phyloP scores from a whole-genome alignment of 2,888 invertebrate species.

The Biston stratarius region DNA sequence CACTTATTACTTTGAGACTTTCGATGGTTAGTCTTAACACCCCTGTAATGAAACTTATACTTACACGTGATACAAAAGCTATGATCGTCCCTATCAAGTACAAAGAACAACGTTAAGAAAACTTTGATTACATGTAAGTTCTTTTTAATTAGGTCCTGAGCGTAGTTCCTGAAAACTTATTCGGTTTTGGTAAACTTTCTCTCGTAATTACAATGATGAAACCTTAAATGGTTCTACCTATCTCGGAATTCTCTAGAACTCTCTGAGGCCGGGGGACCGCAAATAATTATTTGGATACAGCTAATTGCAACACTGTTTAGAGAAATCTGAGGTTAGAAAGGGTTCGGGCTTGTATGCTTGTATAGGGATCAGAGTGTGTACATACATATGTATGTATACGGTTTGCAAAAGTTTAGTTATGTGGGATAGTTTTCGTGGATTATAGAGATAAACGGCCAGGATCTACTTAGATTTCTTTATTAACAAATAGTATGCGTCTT shows the following conservation, averaged over 20 bases:
- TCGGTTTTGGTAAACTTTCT: constrained; percentile 24
- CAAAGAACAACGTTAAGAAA: background rate
- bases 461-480: no score
- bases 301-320: constrained; percentile 33
- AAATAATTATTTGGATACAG: constrained; percentile 32
- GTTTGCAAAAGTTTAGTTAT: background rate
- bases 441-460: no score
- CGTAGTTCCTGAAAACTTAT: constrained; percentile 6
- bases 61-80: no score
- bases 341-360: constrained; percentile 15
- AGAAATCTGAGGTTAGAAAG: constrained; percentile 17
- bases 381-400: background rate
- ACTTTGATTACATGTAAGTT: background rate
- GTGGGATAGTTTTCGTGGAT: background rate
- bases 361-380: background rate
- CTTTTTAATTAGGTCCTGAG: constrained; percentile 2
- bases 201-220: constrained; percentile 29
- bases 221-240: background rate
- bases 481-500: no score
- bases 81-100: background rate
- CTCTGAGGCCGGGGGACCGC: constrained; percentile 9
- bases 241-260: constrained; percentile 7
- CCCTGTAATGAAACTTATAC: no score
- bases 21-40: no score
- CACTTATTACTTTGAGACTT: no score